A percentile compares a stretch with the other conserved stretches of the same genome.
These are phyloP conservation scores for Burhinus oedicnemus DNA, from an alignment of 2,113 vertebrate species.

Conservation along the genomic window DNA sequence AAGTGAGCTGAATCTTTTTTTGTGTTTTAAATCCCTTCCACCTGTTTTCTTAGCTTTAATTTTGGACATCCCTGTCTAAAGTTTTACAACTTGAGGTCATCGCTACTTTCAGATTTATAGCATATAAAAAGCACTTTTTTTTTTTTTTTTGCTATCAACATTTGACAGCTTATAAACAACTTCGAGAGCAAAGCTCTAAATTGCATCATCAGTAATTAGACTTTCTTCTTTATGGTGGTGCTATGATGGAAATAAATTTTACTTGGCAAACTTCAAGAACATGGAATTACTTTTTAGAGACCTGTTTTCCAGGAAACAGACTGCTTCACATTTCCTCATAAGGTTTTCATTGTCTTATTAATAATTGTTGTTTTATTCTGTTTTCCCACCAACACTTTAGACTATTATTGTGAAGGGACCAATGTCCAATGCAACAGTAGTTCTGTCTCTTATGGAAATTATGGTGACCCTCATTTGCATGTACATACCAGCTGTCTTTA, in stretches of 20 bases:
- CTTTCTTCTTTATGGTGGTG: neutral
- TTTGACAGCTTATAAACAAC: neutral
- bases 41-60: neutral
- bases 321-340: neutral
- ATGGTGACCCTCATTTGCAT: constrained; percentile 37
- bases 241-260: neutral
- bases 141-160: neutral
- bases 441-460: constrained; percentile 26
- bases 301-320: neutral
- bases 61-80: neutral
- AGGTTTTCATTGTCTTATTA: neutral
- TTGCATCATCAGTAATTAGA: neutral
- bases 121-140: neutral
- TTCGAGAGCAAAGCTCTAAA: neutral
- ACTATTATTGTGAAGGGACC: neutral
- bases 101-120: neutral
- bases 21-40: neutral
- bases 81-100: neutral
- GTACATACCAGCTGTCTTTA: constrained; percentile 37
- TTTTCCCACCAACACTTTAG: neutral
- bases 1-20: neutral
- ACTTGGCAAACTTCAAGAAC: neutral
- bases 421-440: neutral
- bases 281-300: neutral
- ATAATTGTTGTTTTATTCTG: neutral